Conservation (phyloP, 2,797 vertebrate species). For the Rhynchonycteris naso region DNA sequence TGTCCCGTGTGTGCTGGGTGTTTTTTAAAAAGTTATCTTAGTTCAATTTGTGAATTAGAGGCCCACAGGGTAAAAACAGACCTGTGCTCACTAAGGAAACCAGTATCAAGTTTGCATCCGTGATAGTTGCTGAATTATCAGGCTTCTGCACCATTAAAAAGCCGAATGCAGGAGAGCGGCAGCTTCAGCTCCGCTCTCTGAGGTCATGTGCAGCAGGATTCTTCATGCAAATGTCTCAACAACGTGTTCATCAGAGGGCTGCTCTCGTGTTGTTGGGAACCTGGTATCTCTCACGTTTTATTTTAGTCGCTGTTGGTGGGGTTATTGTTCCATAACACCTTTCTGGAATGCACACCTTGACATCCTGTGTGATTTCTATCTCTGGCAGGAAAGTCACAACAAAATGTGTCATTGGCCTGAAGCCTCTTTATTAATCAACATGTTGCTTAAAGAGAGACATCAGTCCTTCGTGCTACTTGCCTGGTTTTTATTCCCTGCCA, state of each 20-base stretch:
- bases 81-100: background rate
- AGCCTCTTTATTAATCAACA: background rate
- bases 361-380: slow-evolving; percentile 21
- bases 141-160: background rate
- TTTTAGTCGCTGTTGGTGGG: background rate
- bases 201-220: background rate
- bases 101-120: background rate
- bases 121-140: slow-evolving; percentile 18
- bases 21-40: background rate
- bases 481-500: background rate
- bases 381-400: slow-evolving; percentile 25
- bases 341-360: slow-evolving; percentile 11
- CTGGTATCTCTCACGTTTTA: slow-evolving; percentile 6
- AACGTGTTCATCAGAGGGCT: background rate
- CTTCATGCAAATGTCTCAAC: slow-evolving; percentile 47
- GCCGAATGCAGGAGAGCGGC: background rate
- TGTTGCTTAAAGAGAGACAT: background rate
- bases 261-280: background rate
- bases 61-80: background rate
- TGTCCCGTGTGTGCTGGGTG: background rate
- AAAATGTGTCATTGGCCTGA: background rate
- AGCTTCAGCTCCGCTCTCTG: background rate
- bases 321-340: slow-evolving; percentile 47
- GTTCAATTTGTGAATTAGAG: background rate
- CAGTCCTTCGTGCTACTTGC: background rate